These are phyloP conservation scores for Cariama cristata DNA, from an alignment of 2,113 vertebrate species.

Conservation along the genomic window DNA sequence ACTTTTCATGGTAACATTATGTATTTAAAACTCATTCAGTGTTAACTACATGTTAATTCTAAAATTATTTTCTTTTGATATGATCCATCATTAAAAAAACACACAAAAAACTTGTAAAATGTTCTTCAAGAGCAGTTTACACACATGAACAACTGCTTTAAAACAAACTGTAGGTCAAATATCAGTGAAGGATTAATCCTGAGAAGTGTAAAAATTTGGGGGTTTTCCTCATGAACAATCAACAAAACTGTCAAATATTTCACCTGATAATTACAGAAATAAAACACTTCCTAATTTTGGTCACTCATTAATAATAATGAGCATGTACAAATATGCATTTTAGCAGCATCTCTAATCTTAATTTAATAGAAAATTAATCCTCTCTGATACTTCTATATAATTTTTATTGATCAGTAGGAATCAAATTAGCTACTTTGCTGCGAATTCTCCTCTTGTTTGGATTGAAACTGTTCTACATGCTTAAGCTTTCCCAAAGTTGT, in stretches of 20 bases:
- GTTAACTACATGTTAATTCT: background rate
- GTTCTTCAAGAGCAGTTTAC: background rate
- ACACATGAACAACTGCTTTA: background rate
- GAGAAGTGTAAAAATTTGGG: background rate
- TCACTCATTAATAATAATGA: background rate
- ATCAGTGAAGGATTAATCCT: background rate
- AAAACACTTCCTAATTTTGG: background rate
- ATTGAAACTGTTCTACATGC: background rate
- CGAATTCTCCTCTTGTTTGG: background rate
- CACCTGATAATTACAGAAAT: background rate
- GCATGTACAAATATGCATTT: background rate
- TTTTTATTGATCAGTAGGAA: background rate
- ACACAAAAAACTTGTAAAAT: background rate
- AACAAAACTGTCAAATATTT: background rate
- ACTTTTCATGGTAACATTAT: background rate
- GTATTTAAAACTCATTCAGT: background rate
- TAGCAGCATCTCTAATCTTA: background rate
- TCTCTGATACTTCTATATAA: background rate
- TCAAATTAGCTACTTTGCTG: background rate
- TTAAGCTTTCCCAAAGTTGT: background rate
- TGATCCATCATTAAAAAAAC: background rate
- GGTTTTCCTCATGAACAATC: fast-evolving
- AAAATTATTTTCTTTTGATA: background rate
- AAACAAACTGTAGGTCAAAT: background rate
- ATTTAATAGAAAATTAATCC: background rate